Evolutionary conservation across 2,797 vertebrate species (phyloP).

Genomic region (Cottoperca gobio): DNA sequence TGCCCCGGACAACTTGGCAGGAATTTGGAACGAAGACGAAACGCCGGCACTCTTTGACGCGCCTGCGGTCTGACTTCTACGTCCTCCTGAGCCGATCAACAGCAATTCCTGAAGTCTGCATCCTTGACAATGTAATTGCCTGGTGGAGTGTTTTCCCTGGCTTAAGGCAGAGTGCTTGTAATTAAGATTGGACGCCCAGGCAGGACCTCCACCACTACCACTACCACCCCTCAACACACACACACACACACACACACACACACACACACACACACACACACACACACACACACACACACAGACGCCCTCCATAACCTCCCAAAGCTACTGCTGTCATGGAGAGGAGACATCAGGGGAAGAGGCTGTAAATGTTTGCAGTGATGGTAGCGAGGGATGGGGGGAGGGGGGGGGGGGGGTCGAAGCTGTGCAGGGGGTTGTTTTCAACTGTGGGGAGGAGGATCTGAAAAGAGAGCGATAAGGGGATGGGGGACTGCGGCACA

Average conservation of each 20-base stretch:
- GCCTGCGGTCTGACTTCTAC: constrained; percentile 67
- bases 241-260: constrained; percentile 37
- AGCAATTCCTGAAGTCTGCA: constrained; percentile 53
- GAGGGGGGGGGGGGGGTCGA: constrained; percentile 27
- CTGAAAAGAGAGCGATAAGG: constrained; percentile 61
- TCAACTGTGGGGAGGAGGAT: constrained; percentile 46
- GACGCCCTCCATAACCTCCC: constrained; percentile 53
- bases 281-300: constrained; percentile 25
- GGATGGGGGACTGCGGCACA: constrained; percentile 77
- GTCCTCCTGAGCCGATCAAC: constrained; percentile 67
- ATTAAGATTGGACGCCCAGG: constrained; percentile 85
- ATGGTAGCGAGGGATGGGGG: constrained; percentile 35
- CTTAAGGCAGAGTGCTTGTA: constrained; percentile 77
- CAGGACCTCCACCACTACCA: constrained; percentile 60
- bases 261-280: constrained; percentile 25
- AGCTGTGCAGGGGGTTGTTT: constrained; percentile 57
- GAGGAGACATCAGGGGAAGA: constrained; percentile 64
- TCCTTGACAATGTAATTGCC: constrained; percentile 77
- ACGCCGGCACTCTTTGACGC: constrained; percentile 50
- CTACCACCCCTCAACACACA: constrained; percentile 29
- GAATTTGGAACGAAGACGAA: constrained; percentile 69
- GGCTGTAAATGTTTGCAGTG: constrained; percentile 71
- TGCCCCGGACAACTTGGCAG: constrained; percentile 75
- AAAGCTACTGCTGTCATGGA: constrained; percentile 80
- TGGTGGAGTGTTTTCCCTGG: constrained; percentile 69